Evolutionary conservation across 2,797 vertebrate species (phyloP).

Genomic region (Peromyscus melanophrys): DNA sequence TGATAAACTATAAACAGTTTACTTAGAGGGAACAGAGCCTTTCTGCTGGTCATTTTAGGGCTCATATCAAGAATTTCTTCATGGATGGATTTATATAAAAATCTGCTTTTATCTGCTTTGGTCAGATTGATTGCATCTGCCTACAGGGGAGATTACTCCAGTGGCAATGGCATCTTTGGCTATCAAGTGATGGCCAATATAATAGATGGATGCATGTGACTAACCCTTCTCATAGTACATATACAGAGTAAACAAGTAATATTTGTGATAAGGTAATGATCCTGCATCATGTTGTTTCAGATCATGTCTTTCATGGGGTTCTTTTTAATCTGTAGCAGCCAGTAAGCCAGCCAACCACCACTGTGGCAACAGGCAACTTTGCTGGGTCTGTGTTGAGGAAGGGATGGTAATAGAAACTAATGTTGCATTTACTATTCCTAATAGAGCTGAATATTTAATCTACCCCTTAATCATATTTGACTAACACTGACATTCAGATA

Average conservation of each 20-base stretch:
- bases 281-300: constrained; percentile 2
- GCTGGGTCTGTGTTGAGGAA: not conserved
- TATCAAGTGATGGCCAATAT: not conserved
- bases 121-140: not conserved
- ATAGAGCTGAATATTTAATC: constrained; percentile 79
- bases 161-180: not conserved
- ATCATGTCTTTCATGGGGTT: not conserved
- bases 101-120: not conserved
- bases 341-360: not conserved
- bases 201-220: not conserved
- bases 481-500: constrained; percentile 74
- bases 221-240: not conserved
- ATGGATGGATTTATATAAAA: constrained; percentile 9
- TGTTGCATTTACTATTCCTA: constrained; percentile 24
- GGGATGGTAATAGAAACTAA: constrained; percentile 46
- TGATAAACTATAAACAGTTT: constrained; percentile 65
- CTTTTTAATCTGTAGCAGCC: not conserved
- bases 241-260: not conserved
- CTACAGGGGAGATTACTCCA: not conserved
- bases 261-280: not conserved
- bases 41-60: constrained; percentile 7
- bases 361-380: not conserved
- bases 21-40: not conserved
- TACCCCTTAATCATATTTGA: constrained; percentile 72
- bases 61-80: constrained; percentile 47